phyloP scores from a whole-genome alignment of 2,888 invertebrate species.

The Philhelius pedissequus region DNA sequence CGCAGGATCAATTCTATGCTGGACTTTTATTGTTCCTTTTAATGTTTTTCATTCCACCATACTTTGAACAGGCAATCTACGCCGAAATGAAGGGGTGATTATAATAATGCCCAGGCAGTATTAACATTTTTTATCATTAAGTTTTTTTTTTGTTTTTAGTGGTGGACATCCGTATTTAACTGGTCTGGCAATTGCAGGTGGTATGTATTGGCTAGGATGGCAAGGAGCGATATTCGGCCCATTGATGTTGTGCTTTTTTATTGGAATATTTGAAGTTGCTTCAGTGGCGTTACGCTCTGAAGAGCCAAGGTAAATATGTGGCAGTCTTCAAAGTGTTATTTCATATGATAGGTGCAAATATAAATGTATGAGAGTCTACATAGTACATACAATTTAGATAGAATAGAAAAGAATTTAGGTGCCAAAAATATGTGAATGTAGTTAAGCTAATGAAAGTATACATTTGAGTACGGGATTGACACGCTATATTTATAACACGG shows the following conservation, averaged over 20 bases:
- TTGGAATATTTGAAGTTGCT: slow-evolving; percentile 93
- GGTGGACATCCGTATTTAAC: slow-evolving; percentile 98
- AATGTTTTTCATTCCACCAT: slow-evolving; percentile 91
- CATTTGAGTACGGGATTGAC: no score
- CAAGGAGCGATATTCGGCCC: slow-evolving; percentile 99
- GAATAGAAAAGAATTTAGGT: no score
- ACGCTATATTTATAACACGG: no score
- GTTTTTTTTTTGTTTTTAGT: slow-evolving; percentile 79
- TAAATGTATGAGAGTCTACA: no score
- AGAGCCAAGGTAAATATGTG: slow-evolving; percentile 73
- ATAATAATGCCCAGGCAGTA: neutral
- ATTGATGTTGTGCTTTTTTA: slow-evolving; percentile 93
- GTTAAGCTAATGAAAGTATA: no score
- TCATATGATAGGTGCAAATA: no score
- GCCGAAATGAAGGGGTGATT: slow-evolving; percentile 96
- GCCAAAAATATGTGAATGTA: no score
- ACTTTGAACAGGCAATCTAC: slow-evolving; percentile 97
- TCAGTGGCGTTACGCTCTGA: slow-evolving; percentile 82
- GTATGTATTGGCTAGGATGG: slow-evolving; percentile 97
- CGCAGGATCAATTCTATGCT: slow-evolving; percentile 89
- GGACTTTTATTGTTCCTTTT: slow-evolving; percentile 90
- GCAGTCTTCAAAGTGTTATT: no score
- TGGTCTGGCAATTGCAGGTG: slow-evolving; percentile 97
- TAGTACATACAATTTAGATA: no score
- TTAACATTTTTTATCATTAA: neutral